A percentile compares a stretch with the other conserved stretches of the same genome.
These are phyloP conservation scores for Eupithecia abbreviata DNA, from an alignment of 2,888 invertebrate genomes.

Conservation along the genomic window DNA sequence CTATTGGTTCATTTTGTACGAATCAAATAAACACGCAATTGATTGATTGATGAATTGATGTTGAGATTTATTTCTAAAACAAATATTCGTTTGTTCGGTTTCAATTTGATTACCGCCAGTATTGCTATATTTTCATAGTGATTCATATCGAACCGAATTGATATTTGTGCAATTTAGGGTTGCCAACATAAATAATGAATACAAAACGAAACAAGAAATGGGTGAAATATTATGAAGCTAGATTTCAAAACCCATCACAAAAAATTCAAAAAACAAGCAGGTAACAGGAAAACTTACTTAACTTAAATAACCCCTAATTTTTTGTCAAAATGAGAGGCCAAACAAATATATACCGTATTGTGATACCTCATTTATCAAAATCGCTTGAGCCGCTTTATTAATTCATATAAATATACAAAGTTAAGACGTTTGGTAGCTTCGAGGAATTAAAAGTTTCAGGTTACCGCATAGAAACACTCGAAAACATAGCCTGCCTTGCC, in stretches of 20 bases:
- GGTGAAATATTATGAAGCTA: not conserved
- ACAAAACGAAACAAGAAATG: not conserved
- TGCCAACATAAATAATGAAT: not conserved
- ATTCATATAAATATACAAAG: no score
- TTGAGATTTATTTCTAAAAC: not conserved
- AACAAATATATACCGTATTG: no score
- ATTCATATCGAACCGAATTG: not conserved
- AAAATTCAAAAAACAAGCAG: not conserved
- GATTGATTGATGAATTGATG: no score
- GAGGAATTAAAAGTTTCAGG: no score
- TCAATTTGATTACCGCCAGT: not conserved
- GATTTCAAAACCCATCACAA: not conserved
- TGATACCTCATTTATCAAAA: no score
- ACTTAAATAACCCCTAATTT: no score
- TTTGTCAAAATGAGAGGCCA: no score
- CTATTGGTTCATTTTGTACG: not conserved
- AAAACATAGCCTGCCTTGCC: no score
- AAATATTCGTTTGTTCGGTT: not conserved
- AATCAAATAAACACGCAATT: not conserved
- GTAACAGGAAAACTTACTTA: no score
- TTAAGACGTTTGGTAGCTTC: no score
- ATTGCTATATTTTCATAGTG: not conserved
- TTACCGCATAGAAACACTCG: no score
- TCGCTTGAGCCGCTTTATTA: no score
- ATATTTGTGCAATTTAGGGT: not conserved